Conservation (phyloP, 2,113 vertebrate species). For the Ramphastos sulfuratus region DNA sequence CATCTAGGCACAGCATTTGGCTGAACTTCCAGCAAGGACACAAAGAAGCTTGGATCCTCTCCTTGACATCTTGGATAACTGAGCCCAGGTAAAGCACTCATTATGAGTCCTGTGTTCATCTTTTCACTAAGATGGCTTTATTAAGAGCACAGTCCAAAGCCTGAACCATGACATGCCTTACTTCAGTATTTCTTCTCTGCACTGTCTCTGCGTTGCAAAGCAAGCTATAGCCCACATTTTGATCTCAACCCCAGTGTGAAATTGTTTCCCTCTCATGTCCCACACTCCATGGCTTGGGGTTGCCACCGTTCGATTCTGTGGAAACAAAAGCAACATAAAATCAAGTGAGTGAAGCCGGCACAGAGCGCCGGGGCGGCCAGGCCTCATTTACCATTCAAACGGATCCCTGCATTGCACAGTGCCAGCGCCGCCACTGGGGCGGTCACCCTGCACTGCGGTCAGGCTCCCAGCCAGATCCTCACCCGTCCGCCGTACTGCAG, state of each 20-base stretch:
- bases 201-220: slow-evolving; percentile 98
- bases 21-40: background rate
- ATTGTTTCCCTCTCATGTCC: slow-evolving; percentile 99
- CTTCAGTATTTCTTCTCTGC: slow-evolving; percentile 98
- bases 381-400: background rate
- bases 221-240: slow-evolving; percentile 99
- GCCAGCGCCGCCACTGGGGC: background rate
- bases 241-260: slow-evolving; percentile 98
- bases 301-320: slow-evolving; percentile 96
- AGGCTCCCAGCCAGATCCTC: slow-evolving; percentile 57
- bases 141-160: background rate
- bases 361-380: background rate
- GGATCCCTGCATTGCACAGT: background rate
- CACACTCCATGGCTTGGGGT: slow-evolving; percentile 98
- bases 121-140: background rate
- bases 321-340: slow-evolving; percentile 25
- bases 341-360: background rate
- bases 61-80: background rate
- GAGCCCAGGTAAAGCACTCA: background rate
- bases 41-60: background rate
- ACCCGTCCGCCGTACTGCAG: slow-evolving; percentile 98
- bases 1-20: background rate
- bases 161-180: slow-evolving; percentile 74
- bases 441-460: accelerated
- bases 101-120: background rate